Conservation (phyloP, 1,140 invertebrate species). For the Drosophila bifasciata region DNA sequence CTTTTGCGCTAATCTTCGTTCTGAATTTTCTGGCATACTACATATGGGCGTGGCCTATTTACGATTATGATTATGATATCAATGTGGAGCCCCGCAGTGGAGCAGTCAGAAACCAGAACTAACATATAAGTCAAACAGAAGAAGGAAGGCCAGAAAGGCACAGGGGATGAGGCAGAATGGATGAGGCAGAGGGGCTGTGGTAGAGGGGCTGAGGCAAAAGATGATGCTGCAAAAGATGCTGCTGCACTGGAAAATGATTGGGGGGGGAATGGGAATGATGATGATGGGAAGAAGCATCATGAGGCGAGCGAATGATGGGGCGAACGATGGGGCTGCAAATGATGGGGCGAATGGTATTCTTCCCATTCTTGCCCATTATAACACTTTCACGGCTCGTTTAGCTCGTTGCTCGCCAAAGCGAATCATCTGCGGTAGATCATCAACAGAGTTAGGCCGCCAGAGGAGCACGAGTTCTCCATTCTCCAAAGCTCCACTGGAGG, state of each 20-base stretch:
- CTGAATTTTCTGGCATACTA: conserved; percentile 30
- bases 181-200: too few species aligned
- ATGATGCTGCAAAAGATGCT: background rate
- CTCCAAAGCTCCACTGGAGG: conserved; percentile 30
- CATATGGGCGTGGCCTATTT: conserved; percentile 76
- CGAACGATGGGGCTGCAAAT: too few species aligned
- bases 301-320: too few species aligned
- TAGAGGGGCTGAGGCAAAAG: background rate
- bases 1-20: conserved; percentile 22
- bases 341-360: conserved; percentile 10
- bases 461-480: conserved; percentile 58
- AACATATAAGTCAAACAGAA: conserved; percentile 56
- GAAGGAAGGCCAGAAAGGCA: too few species aligned
- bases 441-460: conserved; percentile 48
- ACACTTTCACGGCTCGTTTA: conserved; percentile 81
- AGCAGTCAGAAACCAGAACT: conserved; percentile 41
- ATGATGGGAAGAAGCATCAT: too few species aligned
- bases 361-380: conserved; percentile 70
- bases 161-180: background rate
- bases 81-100: conserved; percentile 31
- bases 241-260: too few species aligned
- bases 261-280: too few species aligned
- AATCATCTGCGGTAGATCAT: conserved; percentile 54
- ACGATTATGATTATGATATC: conserved; percentile 80
- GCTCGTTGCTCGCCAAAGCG: conserved; percentile 46